phyloP scores from a whole-genome alignment of 1,140 invertebrate genomes.

The Reticulitermes speratus region DNA sequence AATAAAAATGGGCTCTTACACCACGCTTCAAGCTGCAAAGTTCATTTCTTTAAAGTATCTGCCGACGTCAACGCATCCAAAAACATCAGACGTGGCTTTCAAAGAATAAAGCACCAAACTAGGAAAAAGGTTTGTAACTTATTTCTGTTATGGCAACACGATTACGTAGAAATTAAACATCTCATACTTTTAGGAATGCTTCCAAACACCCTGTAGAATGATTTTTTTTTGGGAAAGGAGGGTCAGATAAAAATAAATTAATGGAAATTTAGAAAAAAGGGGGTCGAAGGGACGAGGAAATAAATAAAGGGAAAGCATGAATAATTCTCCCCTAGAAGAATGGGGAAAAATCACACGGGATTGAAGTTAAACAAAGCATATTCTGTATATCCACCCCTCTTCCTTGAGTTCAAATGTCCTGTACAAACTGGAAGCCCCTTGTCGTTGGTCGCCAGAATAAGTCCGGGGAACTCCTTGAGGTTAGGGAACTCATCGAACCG shows the following conservation, averaged over 20 bases:
- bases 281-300: background rate
- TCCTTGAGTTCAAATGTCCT: background rate
- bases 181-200: background rate
- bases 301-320: background rate
- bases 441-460: background rate
- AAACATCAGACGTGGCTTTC: background rate
- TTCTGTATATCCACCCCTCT: background rate
- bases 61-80: background rate
- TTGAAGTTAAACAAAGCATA: constrained; percentile 9
- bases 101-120: background rate
- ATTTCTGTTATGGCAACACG: background rate
- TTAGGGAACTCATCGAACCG: background rate
- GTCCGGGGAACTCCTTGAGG: background rate
- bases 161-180: background rate
- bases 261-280: background rate
- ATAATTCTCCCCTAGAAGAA: background rate
- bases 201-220: background rate
- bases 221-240: background rate
- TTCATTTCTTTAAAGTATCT: too few species aligned
- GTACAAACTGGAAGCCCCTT: background rate
- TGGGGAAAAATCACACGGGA: constrained; percentile 3
- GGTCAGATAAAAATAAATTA: background rate
- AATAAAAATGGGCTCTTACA: too few species aligned
- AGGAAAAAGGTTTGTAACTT: background rate
- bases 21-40: too few species aligned